Base-by-base conservation (phyloP, 2,888 invertebrate species). In the Tetragonula carbonaria region DNA sequence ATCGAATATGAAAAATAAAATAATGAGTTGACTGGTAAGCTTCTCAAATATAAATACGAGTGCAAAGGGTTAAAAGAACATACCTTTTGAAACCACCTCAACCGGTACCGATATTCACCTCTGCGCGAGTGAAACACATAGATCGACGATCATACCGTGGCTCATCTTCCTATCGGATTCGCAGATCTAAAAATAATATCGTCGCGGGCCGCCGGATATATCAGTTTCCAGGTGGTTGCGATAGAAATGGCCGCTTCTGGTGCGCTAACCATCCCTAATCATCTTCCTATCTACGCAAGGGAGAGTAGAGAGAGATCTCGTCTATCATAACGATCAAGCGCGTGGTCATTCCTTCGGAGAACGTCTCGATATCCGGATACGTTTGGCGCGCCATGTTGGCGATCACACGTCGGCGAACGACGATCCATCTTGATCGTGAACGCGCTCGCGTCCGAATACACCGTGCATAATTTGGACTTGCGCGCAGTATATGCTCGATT, bases 141-240 rank as follows among this genome's bases (percentile, higher is more conserved):
- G 5, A 0, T n/a, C 4, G n/a, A n/a, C 8, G n/a, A 21, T 3
- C 57, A 57, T 57, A 2, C n/a, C n/a, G n/a, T n/a, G n/a, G n/a
- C 14, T 4, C 57, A 14, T 59, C n/a, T 23, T 57, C 13, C 14
- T 57, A 59, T 59, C 21, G 57, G n/a, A 14, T 14, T 59, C n/a
- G 57, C 57, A 14, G 57, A 14, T 23, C 2, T n/a, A 59, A 59
- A 59, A 59, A 14, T 23, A 23, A 59, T 59, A 59, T 59, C n/a
- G 5, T 59, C 57, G 57, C 14, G 57, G 57, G 2, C 4, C n/a
- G 14, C 14, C 14, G n/a, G 33, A 33, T 33, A 33, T 33, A 45
- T 2, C 0, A 23, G 85, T 88, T 88, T 86, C 80, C 78, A 73
- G 70, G 85, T 77, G 70, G 85, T 77, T 38, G 63, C 74, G 75